Conservation (phyloP, 1,140 invertebrate genomes). For the Neocloeon triangulifer region DNA sequence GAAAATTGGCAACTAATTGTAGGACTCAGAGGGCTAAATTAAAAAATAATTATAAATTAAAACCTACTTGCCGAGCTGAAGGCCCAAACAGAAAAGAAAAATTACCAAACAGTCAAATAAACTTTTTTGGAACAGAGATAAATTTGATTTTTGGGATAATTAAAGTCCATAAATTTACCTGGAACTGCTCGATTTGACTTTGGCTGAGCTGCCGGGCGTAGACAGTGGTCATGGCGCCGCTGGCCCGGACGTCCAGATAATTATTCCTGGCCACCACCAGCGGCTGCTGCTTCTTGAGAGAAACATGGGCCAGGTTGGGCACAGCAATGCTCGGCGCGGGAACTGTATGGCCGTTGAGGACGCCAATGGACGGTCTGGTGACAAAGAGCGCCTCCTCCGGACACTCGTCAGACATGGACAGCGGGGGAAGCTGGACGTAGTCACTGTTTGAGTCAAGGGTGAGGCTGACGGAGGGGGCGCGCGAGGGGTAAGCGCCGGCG, state of each 20-base stretch:
- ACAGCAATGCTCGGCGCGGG: slow-evolving; percentile 21
- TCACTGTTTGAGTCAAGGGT: slow-evolving; percentile 71
- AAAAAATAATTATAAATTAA: too few species aligned
- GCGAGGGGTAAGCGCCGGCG: slow-evolving; percentile 39
- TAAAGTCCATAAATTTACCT: too few species aligned
- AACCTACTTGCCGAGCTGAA: too few species aligned
- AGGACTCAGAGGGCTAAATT: too few species aligned
- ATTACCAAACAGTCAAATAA: too few species aligned
- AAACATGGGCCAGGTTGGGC: slow-evolving; percentile 24
- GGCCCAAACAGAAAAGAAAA: too few species aligned
- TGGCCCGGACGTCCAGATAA: slow-evolving; percentile 39
- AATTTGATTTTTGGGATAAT: too few species aligned
- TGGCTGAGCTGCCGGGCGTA: slow-evolving; percentile 42
- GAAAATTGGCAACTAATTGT: too few species aligned
- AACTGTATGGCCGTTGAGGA: slow-evolving; percentile 38
- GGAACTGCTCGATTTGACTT: slow-evolving; percentile 58
- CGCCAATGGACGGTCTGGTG: slow-evolving; percentile 37
- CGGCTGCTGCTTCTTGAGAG: slow-evolving; percentile 9
- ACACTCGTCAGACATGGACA: slow-evolving; percentile 11
- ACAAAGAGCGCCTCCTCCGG: slow-evolving; percentile 38
- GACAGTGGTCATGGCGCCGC: slow-evolving; percentile 24
- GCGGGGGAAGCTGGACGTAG: slow-evolving; percentile 59
- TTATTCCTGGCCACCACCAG: slow-evolving; percentile 21
- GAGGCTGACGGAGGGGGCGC: slow-evolving; percentile 47
- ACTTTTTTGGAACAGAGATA: too few species aligned